Evolutionary conservation across 2,113 vertebrate genomes (phyloP).

Genomic region (Amia ocellicauda): DNA sequence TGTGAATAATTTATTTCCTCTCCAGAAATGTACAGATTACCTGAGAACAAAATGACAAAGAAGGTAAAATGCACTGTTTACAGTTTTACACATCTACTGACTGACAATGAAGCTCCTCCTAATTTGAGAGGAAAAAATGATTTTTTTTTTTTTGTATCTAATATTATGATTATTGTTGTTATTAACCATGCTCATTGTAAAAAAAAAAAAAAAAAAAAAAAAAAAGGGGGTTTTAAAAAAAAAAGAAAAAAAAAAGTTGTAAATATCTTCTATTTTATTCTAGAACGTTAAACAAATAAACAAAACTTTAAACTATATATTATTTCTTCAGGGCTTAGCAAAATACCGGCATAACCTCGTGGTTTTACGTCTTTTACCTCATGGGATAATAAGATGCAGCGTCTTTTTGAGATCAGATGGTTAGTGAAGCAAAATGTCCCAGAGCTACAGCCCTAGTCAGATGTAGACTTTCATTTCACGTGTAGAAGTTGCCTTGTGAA

Average conservation of each 20-base stretch:
- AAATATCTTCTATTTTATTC: slow-evolving; percentile 63
- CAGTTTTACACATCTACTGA: slow-evolving; percentile 59
- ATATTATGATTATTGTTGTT: slow-evolving; percentile 53
- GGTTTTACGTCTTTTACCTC: slow-evolving; percentile 4
- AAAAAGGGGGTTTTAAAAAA: slow-evolving; percentile 60
- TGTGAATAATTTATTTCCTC: slow-evolving; percentile 73
- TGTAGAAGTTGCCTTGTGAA: not conserved
- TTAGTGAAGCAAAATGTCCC: not conserved
- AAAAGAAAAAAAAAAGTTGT: slow-evolving; percentile 40
- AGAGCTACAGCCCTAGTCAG: not conserved
- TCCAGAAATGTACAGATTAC: slow-evolving; percentile 61
- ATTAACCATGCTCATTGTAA: slow-evolving; percentile 48
- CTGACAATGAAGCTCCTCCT: slow-evolving; percentile 57
- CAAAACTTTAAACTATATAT: slow-evolving; percentile 44
- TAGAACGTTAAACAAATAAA: slow-evolving; percentile 36
- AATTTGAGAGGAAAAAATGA: slow-evolving; percentile 31
- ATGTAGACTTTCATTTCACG: not conserved
- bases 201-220: slow-evolving; percentile 41
- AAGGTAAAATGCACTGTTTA: slow-evolving; percentile 65
- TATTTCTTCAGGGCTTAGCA: slow-evolving; percentile 20
- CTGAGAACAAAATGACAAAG: slow-evolving; percentile 57
- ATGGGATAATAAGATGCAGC: slow-evolving; percentile 1
- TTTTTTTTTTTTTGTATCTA: slow-evolving; percentile 30
- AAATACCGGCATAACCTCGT: slow-evolving; percentile 8
- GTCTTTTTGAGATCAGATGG: not conserved